Evolutionary conservation across 2,113 vertebrate species (phyloP), one percentile per base, ranked within the genome.

Genomic region (Chaetodon trifascialis): DNA sequence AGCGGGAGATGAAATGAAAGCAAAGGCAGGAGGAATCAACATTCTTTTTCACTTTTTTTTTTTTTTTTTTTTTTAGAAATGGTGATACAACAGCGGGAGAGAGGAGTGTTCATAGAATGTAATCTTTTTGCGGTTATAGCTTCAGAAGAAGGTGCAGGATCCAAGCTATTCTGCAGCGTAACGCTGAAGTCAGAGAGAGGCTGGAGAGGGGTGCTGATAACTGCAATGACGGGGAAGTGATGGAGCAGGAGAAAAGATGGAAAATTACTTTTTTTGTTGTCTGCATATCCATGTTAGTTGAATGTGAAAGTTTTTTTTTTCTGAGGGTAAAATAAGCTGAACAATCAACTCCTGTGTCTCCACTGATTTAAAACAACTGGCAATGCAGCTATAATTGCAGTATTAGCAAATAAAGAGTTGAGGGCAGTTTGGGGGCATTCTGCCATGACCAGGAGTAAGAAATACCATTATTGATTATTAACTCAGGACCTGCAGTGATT

Each of bases 381-480:
- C 66, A 71, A 70, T 75, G 64, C 25, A 54, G 69, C 60, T 82
- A 54, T 72, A 69, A 75, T 88, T 82, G 88, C 84, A 82, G 65
- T 86, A 51, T 74, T 81, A 86, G 85, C 87, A 88, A 80, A 89
- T 87, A 83, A 77, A 86, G 78, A 85, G 67, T 86, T 86, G 65
- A 40, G 70, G 83, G 68, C 79, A 88, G 76, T 82, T 86, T 76
- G 59, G 81, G 79, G 75, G 69, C 79, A 85, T 74, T 88, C 76
- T 84, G 85, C 83, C 78, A 83, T 86, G 83, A 85, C 79, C 68
- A 83, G 51, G 72, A 83, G 69, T 84, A 88, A 82, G 82, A 92
- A 88, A 85, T 85, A 90, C 73, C 68, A 80, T 52, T 82, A 93
- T 87, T 88, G 91, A 92, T 92, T 90, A 86, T 89, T 89, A 91